Conservation (phyloP, 1,140 invertebrate species). For the Trypoxylus dichotomus region DNA sequence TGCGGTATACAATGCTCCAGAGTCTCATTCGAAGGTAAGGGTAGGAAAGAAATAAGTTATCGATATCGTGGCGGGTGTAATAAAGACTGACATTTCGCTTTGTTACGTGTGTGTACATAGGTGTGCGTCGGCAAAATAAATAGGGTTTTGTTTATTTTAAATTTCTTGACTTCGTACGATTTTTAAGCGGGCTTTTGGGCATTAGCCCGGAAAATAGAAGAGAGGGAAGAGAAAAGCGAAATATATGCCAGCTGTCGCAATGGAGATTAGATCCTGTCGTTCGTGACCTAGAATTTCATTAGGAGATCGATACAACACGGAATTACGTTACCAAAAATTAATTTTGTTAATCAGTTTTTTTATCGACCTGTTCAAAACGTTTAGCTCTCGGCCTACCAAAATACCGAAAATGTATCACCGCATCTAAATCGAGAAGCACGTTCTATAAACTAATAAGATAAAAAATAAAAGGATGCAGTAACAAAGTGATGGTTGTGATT, state of each 20-base stretch:
- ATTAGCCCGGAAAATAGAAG: conserved; percentile 11
- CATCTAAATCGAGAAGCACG: neutral
- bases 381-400: neutral
- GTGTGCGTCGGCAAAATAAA: conserved; percentile 4
- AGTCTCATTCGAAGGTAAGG: conserved; percentile 29
- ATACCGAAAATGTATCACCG: neutral
- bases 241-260: conserved; percentile 29
- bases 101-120: conserved; percentile 6
- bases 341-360: conserved; percentile 14
- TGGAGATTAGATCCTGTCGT: conserved; percentile 28
- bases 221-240: neutral
- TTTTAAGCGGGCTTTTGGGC: conserved; percentile 17
- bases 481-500: neutral
- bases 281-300: conserved; percentile 33
- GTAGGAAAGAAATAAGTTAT: conserved; percentile 30
- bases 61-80: neutral
- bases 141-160: conserved; percentile 15
- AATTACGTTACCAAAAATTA: conserved; percentile 17
- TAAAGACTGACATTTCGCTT: conserved; percentile 17
- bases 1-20: conserved; percentile 26
- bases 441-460: neutral
- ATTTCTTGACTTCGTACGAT: conserved; percentile 8
- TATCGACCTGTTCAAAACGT: neutral
- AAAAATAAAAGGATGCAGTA: neutral
- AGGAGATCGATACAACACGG: conserved; percentile 31